phyloP scores from a whole-genome alignment of 2,888 invertebrate species.

The Epirrhoe tristata region DNA sequence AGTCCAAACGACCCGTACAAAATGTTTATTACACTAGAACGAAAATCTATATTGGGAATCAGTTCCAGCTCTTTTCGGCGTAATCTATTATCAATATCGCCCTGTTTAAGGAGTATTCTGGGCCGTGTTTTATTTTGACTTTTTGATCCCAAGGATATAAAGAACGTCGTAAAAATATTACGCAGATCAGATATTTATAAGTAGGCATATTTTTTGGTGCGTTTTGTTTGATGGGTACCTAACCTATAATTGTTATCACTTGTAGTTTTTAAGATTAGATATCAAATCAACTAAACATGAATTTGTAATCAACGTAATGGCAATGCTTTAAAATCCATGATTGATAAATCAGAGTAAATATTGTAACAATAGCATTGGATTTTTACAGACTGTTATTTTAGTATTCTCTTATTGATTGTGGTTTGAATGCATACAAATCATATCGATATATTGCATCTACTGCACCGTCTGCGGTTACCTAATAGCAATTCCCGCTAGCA shows the following conservation, averaged over 20 bases:
- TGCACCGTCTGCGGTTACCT: background rate
- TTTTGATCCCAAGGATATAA: background rate
- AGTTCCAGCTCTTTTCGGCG: constrained; percentile 52
- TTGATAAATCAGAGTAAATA: no score
- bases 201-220: no score
- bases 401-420: background rate
- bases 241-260: no score
- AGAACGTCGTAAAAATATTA: background rate
- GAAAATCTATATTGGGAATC: constrained; percentile 57
- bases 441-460: no score
- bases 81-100: constrained; percentile 41
- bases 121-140: constrained; percentile 8
- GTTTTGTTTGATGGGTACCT: no score
- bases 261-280: no score
- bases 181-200: background rate
- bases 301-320: no score
- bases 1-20: constrained; percentile 71
- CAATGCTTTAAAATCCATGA: no score
- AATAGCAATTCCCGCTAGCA: background rate
- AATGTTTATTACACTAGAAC: constrained; percentile 68
- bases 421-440: no score
- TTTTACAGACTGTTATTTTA: background rate
- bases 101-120: constrained; percentile 23
- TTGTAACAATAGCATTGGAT: background rate
- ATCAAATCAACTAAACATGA: no score